Base-by-base conservation (phyloP, 2,113 vertebrate species). In the Urocynchramus pylzowi region DNA sequence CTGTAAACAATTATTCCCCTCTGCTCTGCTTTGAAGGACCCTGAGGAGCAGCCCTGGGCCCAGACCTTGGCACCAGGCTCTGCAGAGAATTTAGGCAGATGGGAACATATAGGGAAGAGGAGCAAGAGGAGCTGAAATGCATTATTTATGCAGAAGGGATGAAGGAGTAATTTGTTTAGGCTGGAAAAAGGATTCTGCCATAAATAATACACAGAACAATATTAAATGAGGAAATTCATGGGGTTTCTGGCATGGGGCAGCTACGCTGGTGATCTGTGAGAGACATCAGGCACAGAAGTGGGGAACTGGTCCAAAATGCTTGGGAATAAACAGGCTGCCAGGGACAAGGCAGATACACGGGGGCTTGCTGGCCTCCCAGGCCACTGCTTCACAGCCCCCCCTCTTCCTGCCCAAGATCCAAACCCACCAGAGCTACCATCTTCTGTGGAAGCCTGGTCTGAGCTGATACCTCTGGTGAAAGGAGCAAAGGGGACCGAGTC, bases 1-100 rank as follows among this genome's bases (percentile, higher is more conserved):
- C 78, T 94, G 74, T 39, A 79, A 94, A 94, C 91, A 97, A 92
- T 91, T 78, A 16, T 16, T 82, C 47, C 0, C 12, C 77, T 92
- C 89, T 93, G 63, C 63, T 67, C 42, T 5, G 3, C 52, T 19
- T 13, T 45, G 33, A 75, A 39, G 44, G 64, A n/a, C 61, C 76
- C 57, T 44, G 57, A 89, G 74, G 53, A 70, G 57, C 71, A 84
- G 49, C 49, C 30, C 73, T 52, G 52, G 3, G 2, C 52, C 60
- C 54, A 53, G 87, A 52, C 28, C 77, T 95, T 91, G 91, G 89
- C 93, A 91, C 33, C 37, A 67, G 39, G 23, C 77, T 80, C 61
- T 52, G 49, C 59, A 41, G 52, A 78, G 42, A 52, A 30, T 24
- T 30, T n/a, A 6, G 56, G 52, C 47, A 39, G 60, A 74, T 56